Conservation (phyloP, 1,140 invertebrate genomes). For the Chrysoperla carnea region DNA sequence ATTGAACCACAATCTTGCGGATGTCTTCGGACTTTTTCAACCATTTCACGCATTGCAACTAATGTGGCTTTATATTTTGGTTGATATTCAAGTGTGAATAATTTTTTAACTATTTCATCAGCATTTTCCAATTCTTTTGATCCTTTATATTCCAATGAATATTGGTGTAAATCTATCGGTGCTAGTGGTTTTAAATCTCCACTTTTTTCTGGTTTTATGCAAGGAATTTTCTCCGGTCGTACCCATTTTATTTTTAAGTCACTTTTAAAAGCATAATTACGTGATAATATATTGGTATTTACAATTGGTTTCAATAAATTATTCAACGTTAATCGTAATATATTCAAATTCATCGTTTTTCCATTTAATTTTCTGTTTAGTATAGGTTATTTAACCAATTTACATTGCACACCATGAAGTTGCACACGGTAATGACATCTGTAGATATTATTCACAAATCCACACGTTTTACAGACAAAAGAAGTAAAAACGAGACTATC, state of each 20-base stretch:
- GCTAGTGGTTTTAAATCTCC: constrained; percentile 32
- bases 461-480: no score
- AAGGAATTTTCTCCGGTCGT: constrained; percentile 32
- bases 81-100: constrained; percentile 36
- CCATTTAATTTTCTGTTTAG: no score
- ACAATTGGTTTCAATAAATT: no score
- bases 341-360: no score
- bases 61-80: constrained; percentile 18
- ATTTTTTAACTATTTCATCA: constrained; percentile 31
- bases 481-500: no score
- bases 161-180: constrained; percentile 20
- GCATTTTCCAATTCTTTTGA: constrained; percentile 35
- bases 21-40: constrained; percentile 34
- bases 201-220: constrained; percentile 29
- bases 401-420: no score
- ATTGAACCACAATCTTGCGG: constrained; percentile 29
- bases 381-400: no score
- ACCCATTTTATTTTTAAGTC: constrained; percentile 44
- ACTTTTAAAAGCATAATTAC: constrained; percentile 29
- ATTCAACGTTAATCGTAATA: no score
- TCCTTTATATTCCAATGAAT: constrained; percentile 20
- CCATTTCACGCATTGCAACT: constrained; percentile 21
- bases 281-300: not conserved
- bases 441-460: no score
- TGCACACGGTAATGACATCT: no score